Conservation (phyloP, 2,888 invertebrate species). For the Caenorhabditis sp. region DNA sequence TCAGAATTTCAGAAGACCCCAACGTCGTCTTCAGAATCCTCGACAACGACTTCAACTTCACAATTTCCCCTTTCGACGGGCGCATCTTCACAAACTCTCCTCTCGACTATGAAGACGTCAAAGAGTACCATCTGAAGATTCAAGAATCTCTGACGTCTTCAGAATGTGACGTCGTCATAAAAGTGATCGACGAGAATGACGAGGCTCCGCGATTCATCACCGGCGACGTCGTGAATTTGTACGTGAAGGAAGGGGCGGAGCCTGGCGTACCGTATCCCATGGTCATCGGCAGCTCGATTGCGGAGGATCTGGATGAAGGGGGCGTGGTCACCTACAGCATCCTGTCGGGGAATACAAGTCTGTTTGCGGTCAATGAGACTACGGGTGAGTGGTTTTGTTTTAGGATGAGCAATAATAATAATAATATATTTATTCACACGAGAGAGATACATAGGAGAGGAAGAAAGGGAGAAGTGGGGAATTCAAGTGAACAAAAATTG, state of each 20-base stretch:
- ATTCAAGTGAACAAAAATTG: no score
- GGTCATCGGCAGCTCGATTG: slow-evolving; percentile 67
- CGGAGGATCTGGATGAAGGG: slow-evolving; percentile 70
- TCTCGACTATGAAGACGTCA: slow-evolving; percentile 62
- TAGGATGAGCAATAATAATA: no score
- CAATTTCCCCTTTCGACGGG: slow-evolving; percentile 57
- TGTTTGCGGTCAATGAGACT: slow-evolving; percentile 71
- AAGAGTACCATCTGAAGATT: slow-evolving; percentile 8
- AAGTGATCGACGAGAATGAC: slow-evolving; percentile 74
- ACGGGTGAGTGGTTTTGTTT: slow-evolving; percentile 51
- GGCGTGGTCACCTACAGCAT: slow-evolving; percentile 73
- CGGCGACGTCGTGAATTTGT: slow-evolving; percentile 67
- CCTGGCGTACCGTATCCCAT: slow-evolving; percentile 33
- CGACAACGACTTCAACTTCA: slow-evolving; percentile 53
- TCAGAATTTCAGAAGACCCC: not conserved
- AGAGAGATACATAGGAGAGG: no score
- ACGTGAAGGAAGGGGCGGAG: slow-evolving; percentile 62
- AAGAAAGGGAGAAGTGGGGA: no score
- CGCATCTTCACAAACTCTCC: slow-evolving; percentile 43
- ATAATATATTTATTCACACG: no score
- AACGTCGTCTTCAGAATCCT: slow-evolving; percentile 44
- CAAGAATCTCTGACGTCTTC: not conserved
- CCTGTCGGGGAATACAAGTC: slow-evolving; percentile 70
- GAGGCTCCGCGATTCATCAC: slow-evolving; percentile 74
- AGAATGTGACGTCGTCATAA: slow-evolving; percentile 46